Base-by-base conservation (phyloP, 2,888 invertebrate genomes). In the Ypsolopha scabrella region DNA sequence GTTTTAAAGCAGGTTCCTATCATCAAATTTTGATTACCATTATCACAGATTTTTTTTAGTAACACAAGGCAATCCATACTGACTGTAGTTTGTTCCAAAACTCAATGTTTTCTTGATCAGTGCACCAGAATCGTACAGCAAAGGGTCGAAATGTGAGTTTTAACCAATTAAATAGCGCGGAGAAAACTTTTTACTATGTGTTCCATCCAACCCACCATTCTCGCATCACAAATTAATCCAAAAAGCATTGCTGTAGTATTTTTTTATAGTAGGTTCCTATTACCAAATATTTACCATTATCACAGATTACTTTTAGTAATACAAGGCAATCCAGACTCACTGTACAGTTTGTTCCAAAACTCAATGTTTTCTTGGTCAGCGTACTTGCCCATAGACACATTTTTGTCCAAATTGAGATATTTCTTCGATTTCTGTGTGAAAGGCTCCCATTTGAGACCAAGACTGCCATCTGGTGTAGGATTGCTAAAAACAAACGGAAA, bases 261-360 rank as follows among this genome's bases (percentile, higher is more conserved):
- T 2, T 24, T 24, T 24, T 24, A 24, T 24, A 24, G 24, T 24
- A 24, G 24, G 24, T 24, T 24, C 24, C 2, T 24, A 24, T 24
- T 4, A 4, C 24, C 4, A 24, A 24, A 24, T 24, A 24, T 24
- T 3, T 24, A 24, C 24, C 4, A 24, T 24, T 24, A 24, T 48
- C 50, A 60, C 33, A 59, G 50, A 48, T 53, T 55, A 52, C 58
- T 58, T 41, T 57, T 59, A 50, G 47, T 51, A 11, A 63, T 61
- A 52, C 60, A 55, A 37, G 62, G 61, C n/a, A 62, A 45, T 0
- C 62, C 59, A 6, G 61, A 57, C 33, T 68, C 66, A 6, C 50
- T 61, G 52, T 80, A 80, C 24, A 78, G 54, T 35, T 65, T 58
- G 13, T 69, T 60, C 80, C 81, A 81, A 34, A 78, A 72, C 10